These are phyloP conservation scores for Ammodytes dubius DNA, from an alignment of 2,113 vertebrate species.

Conservation along the genomic window DNA sequence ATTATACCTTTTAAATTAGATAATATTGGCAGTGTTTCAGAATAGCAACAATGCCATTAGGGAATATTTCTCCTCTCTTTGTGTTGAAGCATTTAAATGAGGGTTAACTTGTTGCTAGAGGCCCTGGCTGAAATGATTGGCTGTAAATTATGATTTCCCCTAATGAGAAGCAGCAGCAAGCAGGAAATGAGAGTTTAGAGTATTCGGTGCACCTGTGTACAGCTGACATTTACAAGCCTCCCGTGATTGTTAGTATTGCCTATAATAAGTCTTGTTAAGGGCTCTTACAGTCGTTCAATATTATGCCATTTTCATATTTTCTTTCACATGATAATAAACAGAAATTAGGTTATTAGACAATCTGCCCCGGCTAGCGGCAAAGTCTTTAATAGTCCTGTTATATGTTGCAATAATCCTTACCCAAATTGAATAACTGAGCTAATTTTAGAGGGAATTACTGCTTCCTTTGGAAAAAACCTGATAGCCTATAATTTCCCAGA, in stretches of 20 bases:
- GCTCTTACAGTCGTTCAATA: slow-evolving; percentile 42
- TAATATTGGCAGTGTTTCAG: slow-evolving; percentile 28
- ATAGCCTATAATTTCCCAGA: slow-evolving; percentile 45
- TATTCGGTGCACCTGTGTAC: slow-evolving; percentile 65
- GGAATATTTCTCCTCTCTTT: slow-evolving; percentile 36
- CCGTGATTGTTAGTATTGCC: slow-evolving; percentile 48
- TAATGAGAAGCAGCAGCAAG: slow-evolving; percentile 58
- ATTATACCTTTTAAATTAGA: slow-evolving; percentile 13
- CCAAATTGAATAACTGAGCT: slow-evolving; percentile 35
- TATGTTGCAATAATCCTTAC: slow-evolving; percentile 23
- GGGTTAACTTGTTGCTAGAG: slow-evolving; percentile 33
- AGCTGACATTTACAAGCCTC: slow-evolving; percentile 54
- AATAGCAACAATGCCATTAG: background rate
- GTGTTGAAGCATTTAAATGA: slow-evolving; percentile 49
- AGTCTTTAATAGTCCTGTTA: slow-evolving; percentile 45
- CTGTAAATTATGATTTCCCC: slow-evolving; percentile 51
- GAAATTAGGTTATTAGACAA: slow-evolving; percentile 54
- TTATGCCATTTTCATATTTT: slow-evolving; percentile 61
- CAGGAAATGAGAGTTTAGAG: slow-evolving; percentile 28
- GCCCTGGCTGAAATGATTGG: slow-evolving; percentile 39
- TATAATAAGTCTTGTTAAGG: slow-evolving; percentile 54
- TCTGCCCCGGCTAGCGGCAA: slow-evolving; percentile 4
- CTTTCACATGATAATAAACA: slow-evolving; percentile 71
- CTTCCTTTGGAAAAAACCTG: slow-evolving; percentile 15
- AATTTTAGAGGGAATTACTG: slow-evolving; percentile 34